A percentile compares a stretch with the other conserved stretches of the same genome.
These are phyloP conservation scores for Lipotes vexillifer DNA, from an alignment of 2,113 vertebrate species.

Conservation along the genomic window DNA sequence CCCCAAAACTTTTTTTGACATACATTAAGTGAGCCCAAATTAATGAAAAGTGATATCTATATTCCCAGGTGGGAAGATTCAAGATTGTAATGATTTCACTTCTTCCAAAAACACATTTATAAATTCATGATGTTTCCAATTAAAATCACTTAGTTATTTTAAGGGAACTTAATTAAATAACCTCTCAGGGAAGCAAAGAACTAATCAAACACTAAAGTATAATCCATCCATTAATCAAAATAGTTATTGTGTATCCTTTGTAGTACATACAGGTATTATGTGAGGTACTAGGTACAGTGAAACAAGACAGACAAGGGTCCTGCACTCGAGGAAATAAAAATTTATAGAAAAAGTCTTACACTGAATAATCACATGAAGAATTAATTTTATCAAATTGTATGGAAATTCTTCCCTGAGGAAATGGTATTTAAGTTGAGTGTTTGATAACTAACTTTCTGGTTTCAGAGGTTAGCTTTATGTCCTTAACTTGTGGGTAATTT, in stretches of 20 bases:
- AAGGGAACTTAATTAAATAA: background rate
- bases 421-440: background rate
- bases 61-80: background rate
- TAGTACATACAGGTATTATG: background rate
- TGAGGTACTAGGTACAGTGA: background rate
- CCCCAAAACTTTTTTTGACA: background rate
- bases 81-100: background rate
- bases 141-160: background rate
- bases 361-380: background rate
- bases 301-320: background rate
- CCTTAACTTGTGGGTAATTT: background rate
- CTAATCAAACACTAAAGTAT: background rate
- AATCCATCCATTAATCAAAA: background rate
- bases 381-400: background rate
- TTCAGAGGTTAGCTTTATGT: background rate
- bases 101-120: background rate
- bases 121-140: background rate
- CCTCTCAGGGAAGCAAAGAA: background rate
- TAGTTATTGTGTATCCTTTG: background rate
- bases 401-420: background rate
- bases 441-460: background rate
- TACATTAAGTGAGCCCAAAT: background rate
- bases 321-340: background rate
- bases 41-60: background rate
- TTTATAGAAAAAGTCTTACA: background rate